Base-by-base conservation (phyloP, 2,888 invertebrate genomes). In the Papilio gigon region DNA sequence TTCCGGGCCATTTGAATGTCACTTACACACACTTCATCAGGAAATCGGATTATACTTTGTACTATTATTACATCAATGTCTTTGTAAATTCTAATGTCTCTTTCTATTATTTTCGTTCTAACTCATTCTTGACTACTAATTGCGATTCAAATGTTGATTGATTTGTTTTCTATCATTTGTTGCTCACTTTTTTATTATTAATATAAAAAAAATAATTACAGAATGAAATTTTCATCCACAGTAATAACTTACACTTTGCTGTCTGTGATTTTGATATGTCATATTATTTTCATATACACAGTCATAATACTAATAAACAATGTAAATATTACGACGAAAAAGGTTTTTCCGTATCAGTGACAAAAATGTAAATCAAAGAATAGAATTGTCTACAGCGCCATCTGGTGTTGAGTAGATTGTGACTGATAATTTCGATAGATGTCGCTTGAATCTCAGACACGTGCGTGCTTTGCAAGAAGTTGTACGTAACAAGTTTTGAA, bases 351-450 rank as follows among this genome's bases (percentile, higher is more conserved):
- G 11, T 25, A 9, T 12, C 37, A 27, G 37, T 61, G 40, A 9
- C 20, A 30, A 61, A 40, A 61, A 44, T 61, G 0, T 30, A 17
- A 42, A 42, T 44, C 9, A n/a, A 27, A 30, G 53, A 71, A 22
- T 9, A 70, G 25, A 33, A 14, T 11, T 42, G 30, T 62, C 42
- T 35, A 65, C 30, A 78, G 76, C 90, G 91, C 90, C 91, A 90
- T 85, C 91, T 92, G 80, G 86, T 77, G 89, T 71, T 82, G 89
- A 90, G 89, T 91, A 90, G 91, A 79, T 73, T 71, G 71, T 76
- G 71, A 60, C 47, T 65, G 33, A 35, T 68, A 70, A 71, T 62
- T 73, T 72, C 74, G 72, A 75, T 81, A 89, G 89, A 87, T 88
- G 89, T 83, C 89, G 87, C 70, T 60, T 14, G 33, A 20, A 50